These are phyloP conservation scores for Pteromalus puparum DNA, from an alignment of 1,140 invertebrate genomes.

Conservation along the genomic window DNA sequence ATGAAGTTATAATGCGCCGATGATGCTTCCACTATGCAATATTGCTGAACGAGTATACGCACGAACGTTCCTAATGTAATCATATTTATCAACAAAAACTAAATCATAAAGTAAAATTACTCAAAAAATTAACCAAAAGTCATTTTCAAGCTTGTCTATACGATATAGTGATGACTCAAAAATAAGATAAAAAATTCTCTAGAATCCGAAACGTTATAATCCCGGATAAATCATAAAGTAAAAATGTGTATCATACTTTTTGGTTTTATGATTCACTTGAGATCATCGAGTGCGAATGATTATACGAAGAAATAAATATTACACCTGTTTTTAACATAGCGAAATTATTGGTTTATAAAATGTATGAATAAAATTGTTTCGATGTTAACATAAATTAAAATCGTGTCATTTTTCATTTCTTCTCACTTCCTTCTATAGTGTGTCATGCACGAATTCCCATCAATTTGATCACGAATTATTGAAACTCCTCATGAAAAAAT, in stretches of 20 bases:
- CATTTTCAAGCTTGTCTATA: constrained; percentile 13
- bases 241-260: constrained; percentile 49
- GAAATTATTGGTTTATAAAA: constrained; percentile 60
- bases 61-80: constrained; percentile 65
- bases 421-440: background rate
- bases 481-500: too few relatives aligned
- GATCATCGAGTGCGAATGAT: background rate
- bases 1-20: constrained; percentile 48
- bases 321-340: constrained; percentile 59
- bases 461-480: too few relatives aligned
- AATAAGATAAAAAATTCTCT: background rate
- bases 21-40: constrained; percentile 57
- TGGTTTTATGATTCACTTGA: constrained; percentile 61
- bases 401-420: background rate
- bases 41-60: constrained; percentile 58
- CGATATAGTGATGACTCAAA: background rate
- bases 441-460: too few relatives aligned
- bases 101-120: constrained; percentile 22
- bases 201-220: constrained; percentile 16
- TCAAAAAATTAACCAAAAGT: background rate
- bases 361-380: constrained; percentile 60
- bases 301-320: constrained; percentile 20
- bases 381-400: constrained; percentile 59
- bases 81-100: constrained; percentile 40
- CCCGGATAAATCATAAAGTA: constrained; percentile 4